These are phyloP conservation scores for Pipa parva DNA, from an alignment of 2,113 vertebrate genomes.

Conservation along the genomic window DNA sequence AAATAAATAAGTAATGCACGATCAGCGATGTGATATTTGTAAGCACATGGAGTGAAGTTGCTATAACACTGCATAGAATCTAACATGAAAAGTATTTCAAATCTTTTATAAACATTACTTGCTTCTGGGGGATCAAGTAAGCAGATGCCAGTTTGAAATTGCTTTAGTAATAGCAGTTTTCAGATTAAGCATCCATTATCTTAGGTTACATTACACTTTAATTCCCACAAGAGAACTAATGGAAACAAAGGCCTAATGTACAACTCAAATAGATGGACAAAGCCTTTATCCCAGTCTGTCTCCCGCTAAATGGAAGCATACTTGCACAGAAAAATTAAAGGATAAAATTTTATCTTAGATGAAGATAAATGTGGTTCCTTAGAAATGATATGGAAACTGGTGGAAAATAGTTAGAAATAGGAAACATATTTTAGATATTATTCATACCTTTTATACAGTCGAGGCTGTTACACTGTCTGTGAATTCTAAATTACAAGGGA, in stretches of 20 bases:
- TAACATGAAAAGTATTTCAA: neutral
- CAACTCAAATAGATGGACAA: conserved; percentile 1
- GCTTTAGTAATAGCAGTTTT: conserved; percentile 5
- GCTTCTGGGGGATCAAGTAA: neutral
- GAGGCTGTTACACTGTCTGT: too few species aligned
- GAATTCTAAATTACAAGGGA: too few species aligned
- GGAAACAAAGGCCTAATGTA: neutral
- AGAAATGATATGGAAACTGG: too few species aligned
- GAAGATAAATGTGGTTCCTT: neutral
- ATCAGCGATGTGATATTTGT: neutral
- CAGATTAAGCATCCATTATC: conserved; percentile 23
- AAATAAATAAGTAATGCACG: neutral
- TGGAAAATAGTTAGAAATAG: too few species aligned
- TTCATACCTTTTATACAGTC: too few species aligned
- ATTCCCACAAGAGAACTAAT: conserved; percentile 12
- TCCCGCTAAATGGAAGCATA: conserved; percentile 1
- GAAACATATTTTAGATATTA: too few species aligned
- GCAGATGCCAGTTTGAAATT: neutral
- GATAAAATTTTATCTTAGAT: neutral
- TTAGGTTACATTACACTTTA: conserved; percentile 5
- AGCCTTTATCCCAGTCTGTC: neutral
- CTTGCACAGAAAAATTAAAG: neutral
- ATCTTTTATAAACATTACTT: neutral
- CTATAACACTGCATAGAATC: neutral
- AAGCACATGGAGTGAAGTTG: neutral